Base-by-base conservation (phyloP, 2,888 invertebrate genomes). In the Yponomeuta plumbellus region DNA sequence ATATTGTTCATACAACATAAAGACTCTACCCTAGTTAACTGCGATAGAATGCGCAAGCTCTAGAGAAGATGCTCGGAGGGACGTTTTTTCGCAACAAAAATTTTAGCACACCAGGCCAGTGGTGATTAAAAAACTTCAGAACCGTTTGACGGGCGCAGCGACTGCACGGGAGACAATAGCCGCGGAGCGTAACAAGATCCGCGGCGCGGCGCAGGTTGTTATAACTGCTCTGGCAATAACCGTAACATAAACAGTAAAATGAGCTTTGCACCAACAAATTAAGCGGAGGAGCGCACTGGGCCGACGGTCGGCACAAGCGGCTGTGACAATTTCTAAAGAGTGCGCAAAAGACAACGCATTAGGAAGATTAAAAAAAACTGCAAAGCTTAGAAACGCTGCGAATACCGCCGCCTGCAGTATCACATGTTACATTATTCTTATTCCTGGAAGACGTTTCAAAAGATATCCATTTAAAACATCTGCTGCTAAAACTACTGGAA, bases 311-410 rank as follows among this genome's bases (percentile, higher is more conserved):
- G 76, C 74, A 77, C 76, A 79, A 82, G 74, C 76, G 76, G 13
- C 67, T 34, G 75, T 77, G 74, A 80, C 76, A 78, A 80, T 85
- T 87, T 80, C 79, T 80, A 75, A 82, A 84, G 81, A 80, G 79
- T 77, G 73, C 75, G 76, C 74, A 80, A 76, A 79, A 83, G 79
- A 79, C 80, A 81, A 83, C 78, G 81, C 90, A 90, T 90, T 90
- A 89, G 88, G 81, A 79, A 88, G 88, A 90, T 90, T 90, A 86
- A 88, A 89, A 88, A 78, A 84, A 82, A 62, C 23, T 81, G 80
- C 84, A 86, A 86, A 83, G 86, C 84, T 82, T 82, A 84, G 83
- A 81, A 83, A 77, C 80, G 78, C 71, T 77, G 72, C 73, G 69
- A 70, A 69, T 68, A 72, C 71, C 73, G 73, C 69, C 69, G 20